Conservation (phyloP, 2,113 vertebrate genomes). For the Lepus timidus region DNA sequence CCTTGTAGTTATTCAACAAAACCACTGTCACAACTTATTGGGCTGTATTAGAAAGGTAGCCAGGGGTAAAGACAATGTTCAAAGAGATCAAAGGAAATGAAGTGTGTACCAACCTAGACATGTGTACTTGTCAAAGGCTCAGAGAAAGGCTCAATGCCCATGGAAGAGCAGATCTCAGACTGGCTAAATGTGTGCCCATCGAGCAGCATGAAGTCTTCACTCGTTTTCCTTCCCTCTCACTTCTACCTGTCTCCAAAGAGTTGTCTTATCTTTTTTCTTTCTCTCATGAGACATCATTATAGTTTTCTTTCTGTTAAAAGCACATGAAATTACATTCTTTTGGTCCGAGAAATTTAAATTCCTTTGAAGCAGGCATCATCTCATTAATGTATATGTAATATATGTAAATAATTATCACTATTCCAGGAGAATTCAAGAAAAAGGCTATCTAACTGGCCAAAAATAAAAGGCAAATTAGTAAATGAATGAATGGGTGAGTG, state of each 20-base stretch:
- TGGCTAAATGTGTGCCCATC: background rate
- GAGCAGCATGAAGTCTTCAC: background rate
- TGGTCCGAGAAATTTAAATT: background rate
- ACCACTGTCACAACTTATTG: slow-evolving; percentile 49
- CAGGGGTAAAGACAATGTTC: background rate
- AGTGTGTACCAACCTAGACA: background rate
- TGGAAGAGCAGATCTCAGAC: background rate
- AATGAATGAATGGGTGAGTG: background rate
- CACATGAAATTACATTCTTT: background rate
- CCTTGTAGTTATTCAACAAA: slow-evolving; percentile 60
- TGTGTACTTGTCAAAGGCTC: background rate
- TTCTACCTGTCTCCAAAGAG: background rate
- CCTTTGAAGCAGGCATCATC: background rate
- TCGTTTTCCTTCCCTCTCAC: background rate
- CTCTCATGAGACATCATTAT: background rate
- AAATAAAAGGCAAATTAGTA: background rate
- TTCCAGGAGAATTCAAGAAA: background rate
- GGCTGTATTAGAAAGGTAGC: background rate
- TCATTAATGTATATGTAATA: background rate
- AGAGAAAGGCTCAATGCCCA: background rate
- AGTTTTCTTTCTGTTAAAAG: background rate
- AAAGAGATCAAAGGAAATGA: background rate
- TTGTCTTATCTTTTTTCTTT: background rate
- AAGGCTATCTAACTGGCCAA: background rate
- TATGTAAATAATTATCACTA: background rate